Percentiles rank a stretch among this genome's conserved stretches.
phyloP scores from a whole-genome alignment of 2,797 vertebrate genomes.

The Fundulus diaphanus region DNA sequence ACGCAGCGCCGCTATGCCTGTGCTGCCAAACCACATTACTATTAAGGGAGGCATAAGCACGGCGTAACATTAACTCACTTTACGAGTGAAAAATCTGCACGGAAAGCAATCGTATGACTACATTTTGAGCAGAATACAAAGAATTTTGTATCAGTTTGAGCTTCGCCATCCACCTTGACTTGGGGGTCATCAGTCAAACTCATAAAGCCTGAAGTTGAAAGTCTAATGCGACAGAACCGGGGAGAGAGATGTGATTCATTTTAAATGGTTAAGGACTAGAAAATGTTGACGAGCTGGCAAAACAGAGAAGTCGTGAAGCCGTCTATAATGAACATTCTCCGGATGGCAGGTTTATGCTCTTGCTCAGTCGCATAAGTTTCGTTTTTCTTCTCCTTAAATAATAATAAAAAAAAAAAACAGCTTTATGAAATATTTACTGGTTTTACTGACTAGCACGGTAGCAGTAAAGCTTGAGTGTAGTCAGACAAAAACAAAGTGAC shows the following conservation, averaged over 20 bases:
- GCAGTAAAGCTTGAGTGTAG: background rate
- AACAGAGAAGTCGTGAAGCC: background rate
- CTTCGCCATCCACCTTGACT: background rate
- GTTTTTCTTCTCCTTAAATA: background rate
- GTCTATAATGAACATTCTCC: background rate
- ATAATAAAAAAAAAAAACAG: background rate
- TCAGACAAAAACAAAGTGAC: background rate
- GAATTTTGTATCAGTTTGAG: background rate
- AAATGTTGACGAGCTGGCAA: background rate
- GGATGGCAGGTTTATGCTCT: background rate
- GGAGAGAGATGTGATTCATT: background rate
- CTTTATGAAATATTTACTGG: background rate
- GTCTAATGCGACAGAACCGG: background rate
- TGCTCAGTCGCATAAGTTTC: background rate
- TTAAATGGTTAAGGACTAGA: background rate
- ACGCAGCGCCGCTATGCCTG: background rate
- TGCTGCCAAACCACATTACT: background rate
- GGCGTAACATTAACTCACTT: background rate
- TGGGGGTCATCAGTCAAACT: background rate
- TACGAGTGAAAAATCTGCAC: background rate
- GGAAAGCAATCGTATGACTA: background rate
- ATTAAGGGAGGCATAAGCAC: background rate
- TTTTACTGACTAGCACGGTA: background rate
- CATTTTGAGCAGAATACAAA: background rate
- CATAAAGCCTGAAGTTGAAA: background rate